These are phyloP conservation scores for Aradus depressus DNA, from an alignment of 2,888 invertebrate species.

Conservation along the genomic window DNA sequence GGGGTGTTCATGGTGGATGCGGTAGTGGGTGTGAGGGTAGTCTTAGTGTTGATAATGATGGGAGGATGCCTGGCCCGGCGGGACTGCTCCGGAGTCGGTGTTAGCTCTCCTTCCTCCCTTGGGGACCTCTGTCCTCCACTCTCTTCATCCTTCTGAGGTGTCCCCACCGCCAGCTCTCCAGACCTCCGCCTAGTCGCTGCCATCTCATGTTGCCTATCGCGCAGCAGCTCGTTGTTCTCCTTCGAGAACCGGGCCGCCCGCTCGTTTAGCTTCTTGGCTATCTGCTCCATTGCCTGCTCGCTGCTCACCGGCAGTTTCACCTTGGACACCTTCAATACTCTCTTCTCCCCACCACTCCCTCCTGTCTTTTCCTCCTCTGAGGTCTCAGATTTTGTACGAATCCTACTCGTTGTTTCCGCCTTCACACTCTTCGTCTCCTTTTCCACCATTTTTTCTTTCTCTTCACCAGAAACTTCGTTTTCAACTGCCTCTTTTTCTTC, in stretches of 20 bases:
- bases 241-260: constrained; percentile 19
- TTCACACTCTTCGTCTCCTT: background rate
- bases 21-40: too few relatives aligned
- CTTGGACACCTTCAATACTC: background rate
- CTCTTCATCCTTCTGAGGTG: background rate
- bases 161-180: background rate
- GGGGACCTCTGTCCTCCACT: background rate
- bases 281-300: constrained; percentile 18
- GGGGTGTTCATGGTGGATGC: too few relatives aligned
- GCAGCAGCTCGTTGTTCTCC: constrained; percentile 15
- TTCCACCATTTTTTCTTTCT: constrained; percentile 7
- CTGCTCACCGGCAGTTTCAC: constrained; percentile 7
- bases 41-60: constrained; percentile 12
- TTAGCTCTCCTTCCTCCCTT: constrained; percentile 22
- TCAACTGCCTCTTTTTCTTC: constrained; percentile 5
- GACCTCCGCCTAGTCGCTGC: too few relatives aligned
- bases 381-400: background rate
- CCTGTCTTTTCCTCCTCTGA: background rate
- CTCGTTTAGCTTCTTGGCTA: constrained; percentile 22
- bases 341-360: too few relatives aligned
- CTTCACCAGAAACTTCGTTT: constrained; percentile 6
- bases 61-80: constrained; percentile 10
- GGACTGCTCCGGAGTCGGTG: constrained; percentile 6
- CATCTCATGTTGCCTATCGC: too few relatives aligned
- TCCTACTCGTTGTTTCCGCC: background rate